Percentiles rank a stretch among this genome's conserved stretches.
Conservation (phyloP, 2,113 vertebrate genomes). For the Psilopsiagon aymara region DNA sequence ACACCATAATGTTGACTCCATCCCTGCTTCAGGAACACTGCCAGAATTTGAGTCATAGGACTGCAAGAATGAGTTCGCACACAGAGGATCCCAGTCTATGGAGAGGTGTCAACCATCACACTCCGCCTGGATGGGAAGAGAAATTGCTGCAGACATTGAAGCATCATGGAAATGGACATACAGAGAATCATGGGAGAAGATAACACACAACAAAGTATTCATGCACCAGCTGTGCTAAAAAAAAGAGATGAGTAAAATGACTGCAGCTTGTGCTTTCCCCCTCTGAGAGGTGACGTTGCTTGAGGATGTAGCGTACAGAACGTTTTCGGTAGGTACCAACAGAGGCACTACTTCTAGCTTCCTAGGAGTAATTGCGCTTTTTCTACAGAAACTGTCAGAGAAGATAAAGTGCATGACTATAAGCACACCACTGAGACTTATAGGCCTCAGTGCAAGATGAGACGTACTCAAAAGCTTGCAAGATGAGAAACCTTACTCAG, state of each 20-base stretch:
- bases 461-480: background rate
- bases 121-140: accelerated
- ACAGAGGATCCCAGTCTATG: background rate
- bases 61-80: accelerated
- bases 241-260: background rate
- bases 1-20: accelerated
- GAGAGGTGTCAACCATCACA: background rate
- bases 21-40: background rate
- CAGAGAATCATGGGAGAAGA: background rate
- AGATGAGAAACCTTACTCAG: background rate
- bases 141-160: background rate
- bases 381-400: background rate
- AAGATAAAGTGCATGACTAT: accelerated
- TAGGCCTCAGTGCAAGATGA: background rate
- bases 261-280: background rate
- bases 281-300: background rate
- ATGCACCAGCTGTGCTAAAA: background rate
- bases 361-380: background rate
- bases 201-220: background rate
- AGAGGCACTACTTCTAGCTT: background rate
- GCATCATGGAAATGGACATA: background rate
- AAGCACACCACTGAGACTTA: background rate
- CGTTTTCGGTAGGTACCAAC: background rate
- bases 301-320: background rate
- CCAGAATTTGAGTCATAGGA: background rate